Conservation (phyloP, 2,797 vertebrate species). For the Alfaro cultratus region DNA sequence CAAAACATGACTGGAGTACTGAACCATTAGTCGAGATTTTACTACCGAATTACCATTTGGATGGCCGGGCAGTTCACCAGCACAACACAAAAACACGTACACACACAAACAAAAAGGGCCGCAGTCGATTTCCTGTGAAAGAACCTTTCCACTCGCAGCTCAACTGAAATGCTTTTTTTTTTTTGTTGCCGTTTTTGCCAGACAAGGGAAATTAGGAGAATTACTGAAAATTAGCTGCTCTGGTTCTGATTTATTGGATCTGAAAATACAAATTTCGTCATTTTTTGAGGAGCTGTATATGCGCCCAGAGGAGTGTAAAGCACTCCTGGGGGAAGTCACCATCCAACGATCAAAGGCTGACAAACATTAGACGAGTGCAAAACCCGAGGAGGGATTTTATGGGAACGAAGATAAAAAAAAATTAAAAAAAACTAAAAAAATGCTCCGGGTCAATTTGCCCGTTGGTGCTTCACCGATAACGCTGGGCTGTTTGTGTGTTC, state of each 20-base stretch:
- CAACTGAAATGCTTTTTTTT: constrained; percentile 6
- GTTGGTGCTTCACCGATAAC: background rate
- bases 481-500: background rate
- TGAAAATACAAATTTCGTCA: background rate
- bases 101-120: constrained; percentile 20
- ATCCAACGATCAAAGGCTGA: background rate
- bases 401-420: background rate
- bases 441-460: background rate
- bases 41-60: constrained; percentile 68
- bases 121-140: constrained; percentile 13
- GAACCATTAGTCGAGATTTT: constrained; percentile 64
- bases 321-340: background rate
- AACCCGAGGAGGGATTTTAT: background rate
- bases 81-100: constrained; percentile 28
- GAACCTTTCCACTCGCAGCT: constrained; percentile 31
- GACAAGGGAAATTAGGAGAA: constrained; percentile 1
- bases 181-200: background rate
- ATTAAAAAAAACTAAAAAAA: background rate
- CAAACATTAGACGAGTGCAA: background rate
- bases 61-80: constrained; percentile 49
- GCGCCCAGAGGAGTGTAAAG: background rate
- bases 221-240: constrained; percentile 1
- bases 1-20: constrained; percentile 73
- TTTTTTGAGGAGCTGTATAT: background rate
- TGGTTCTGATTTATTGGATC: background rate